Evolutionary conservation across 2,113 vertebrate genomes (phyloP).

Genomic region (Galemys pyrenaicus): DNA sequence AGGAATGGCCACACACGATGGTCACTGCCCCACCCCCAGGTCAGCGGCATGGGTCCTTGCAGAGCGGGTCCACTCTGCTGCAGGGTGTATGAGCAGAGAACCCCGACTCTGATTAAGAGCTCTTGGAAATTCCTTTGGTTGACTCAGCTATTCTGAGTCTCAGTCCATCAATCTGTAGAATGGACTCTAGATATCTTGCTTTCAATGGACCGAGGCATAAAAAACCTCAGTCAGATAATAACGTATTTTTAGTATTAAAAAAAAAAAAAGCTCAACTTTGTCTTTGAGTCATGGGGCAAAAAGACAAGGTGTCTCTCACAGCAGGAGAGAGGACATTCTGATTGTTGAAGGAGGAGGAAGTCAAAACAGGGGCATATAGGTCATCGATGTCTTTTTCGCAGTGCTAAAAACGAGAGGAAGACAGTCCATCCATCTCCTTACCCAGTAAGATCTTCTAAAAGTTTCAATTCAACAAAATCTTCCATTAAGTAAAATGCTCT

Average conservation of each 20-base stretch:
- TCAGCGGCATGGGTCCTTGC: not conserved
- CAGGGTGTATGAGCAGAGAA: not conserved
- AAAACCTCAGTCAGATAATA: not conserved
- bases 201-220: not conserved
- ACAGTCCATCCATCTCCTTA: not conserved
- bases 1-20: fast-evolving
- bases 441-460: not conserved
- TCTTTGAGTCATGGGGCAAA: not conserved
- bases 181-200: not conserved
- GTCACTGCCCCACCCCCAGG: not conserved
- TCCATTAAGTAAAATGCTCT: not conserved
- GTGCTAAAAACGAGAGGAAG: not conserved
- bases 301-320: not conserved
- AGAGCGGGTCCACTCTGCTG: not conserved
- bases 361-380: not conserved
- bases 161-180: not conserved
- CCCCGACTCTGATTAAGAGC: not conserved
- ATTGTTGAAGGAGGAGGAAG: not conserved
- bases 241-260: no score
- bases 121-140: not conserved
- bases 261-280: not conserved
- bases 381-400: not conserved
- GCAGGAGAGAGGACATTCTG: not conserved
- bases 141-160: not conserved
- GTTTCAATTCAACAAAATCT: not conserved